These are phyloP conservation scores for Xestia xanthographa DNA, from an alignment of 2,888 invertebrate genomes.

Conservation along the genomic window DNA sequence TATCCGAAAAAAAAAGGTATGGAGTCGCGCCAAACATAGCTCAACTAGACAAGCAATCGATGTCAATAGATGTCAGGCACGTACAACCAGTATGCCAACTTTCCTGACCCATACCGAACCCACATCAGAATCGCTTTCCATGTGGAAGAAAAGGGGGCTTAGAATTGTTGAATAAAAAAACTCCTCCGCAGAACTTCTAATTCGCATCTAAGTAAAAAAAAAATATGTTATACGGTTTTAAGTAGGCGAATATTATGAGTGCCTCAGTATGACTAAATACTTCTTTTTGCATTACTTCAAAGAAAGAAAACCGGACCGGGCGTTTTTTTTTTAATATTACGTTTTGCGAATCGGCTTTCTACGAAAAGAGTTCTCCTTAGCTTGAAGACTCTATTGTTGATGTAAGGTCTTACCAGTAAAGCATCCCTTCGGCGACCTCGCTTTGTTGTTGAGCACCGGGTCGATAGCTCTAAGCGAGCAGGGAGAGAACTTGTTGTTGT, in stretches of 20 bases:
- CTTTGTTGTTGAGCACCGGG: conserved; percentile 97
- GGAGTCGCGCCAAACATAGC: neutral
- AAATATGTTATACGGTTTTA: too few relatives aligned
- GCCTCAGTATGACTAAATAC: too few relatives aligned
- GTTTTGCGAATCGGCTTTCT: neutral
- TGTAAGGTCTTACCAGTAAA: conserved; percentile 93
- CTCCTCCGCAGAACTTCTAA: neutral
- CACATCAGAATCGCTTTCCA: neutral
- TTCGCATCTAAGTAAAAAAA: too few relatives aligned
- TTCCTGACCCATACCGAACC: neutral
- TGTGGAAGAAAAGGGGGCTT: neutral
- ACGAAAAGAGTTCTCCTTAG: neutral
- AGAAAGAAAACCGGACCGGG: neutral
- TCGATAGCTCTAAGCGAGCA: conserved; percentile 98
- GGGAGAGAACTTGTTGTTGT: conserved; percentile 99
- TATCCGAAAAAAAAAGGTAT: neutral
- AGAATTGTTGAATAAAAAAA: neutral
- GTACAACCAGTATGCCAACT: neutral
- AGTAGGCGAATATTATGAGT: too few relatives aligned
- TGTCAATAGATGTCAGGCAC: neutral
- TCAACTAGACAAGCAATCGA: neutral
- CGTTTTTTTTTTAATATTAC: neutral
- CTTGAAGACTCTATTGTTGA: neutral
- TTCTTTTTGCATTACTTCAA: neutral
- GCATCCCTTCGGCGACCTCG: conserved; percentile 97